Conservation (phyloP, 2,797 vertebrate species). For the Gallirallus australis region DNA sequence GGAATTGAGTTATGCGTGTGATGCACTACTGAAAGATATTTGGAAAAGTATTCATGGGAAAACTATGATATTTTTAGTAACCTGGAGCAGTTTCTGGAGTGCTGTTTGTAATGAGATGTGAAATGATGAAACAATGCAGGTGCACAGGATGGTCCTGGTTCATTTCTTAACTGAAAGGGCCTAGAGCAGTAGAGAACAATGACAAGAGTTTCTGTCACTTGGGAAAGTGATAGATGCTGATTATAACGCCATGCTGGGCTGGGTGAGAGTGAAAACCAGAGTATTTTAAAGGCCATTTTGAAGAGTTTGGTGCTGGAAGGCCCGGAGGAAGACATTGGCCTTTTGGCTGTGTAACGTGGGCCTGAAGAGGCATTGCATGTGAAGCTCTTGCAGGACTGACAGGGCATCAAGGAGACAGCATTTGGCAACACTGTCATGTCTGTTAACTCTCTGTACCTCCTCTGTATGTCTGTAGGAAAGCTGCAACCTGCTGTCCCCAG, state of each 20-base stretch:
- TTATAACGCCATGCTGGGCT: not conserved
- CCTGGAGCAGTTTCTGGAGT: not conserved
- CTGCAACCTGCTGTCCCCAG: not conserved
- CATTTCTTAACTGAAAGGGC: not conserved
- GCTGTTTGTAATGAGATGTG: not conserved
- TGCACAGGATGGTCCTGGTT: not conserved
- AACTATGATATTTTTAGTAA: not conserved
- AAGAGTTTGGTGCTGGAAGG: not conserved
- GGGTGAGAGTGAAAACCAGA: not conserved
- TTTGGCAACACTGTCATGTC: not conserved
- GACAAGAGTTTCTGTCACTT: not conserved
- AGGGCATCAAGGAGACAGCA: not conserved
- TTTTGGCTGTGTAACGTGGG: rapidly evolving
- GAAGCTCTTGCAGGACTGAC: not conserved
- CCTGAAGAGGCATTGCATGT: rapidly evolving
- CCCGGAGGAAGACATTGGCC: not conserved
- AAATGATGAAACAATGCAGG: not conserved
- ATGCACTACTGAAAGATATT: not conserved
- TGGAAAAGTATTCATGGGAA: not conserved
- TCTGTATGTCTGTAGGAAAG: not conserved
- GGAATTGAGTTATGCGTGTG: not conserved
- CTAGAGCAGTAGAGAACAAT: not conserved
- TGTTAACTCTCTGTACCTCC: not conserved
- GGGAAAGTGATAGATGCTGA: not conserved
- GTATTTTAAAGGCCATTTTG: not conserved